These are phyloP conservation scores for Procambarus clarkii DNA, from an alignment of 1,140 invertebrate genomes.

Conservation along the genomic window DNA sequence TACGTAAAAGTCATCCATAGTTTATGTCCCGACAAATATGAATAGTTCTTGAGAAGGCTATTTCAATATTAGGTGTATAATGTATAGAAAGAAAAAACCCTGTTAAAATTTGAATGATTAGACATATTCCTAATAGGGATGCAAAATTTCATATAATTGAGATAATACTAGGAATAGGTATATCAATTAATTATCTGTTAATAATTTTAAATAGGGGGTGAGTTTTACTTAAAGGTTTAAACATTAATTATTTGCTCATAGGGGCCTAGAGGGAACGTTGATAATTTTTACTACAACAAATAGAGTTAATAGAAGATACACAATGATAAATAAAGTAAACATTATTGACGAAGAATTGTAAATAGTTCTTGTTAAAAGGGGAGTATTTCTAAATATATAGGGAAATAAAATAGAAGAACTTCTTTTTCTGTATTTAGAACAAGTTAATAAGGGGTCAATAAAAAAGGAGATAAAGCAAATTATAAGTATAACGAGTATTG, in stretches of 20 bases:
- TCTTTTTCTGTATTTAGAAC: background rate
- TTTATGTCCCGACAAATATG: too few species aligned
- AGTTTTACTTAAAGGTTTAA: background rate
- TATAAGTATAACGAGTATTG: background rate
- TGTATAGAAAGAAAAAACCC: background rate
- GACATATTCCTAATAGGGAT: background rate
- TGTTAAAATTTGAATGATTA: background rate
- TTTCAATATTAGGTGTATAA: too few species aligned
- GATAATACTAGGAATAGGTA: slow-evolving; percentile 1
- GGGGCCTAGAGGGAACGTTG: background rate
- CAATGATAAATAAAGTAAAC: background rate
- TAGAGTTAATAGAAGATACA: background rate
- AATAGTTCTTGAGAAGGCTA: too few species aligned
- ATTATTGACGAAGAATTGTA: too few species aligned
- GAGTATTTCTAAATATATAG: background rate
- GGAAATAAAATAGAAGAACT: background rate
- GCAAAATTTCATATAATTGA: slow-evolving; percentile 18
- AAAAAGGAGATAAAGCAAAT: background rate
- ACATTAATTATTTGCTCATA: background rate
- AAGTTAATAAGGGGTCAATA: background rate
- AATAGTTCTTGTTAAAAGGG: background rate
- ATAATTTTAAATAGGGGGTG: slow-evolving; percentile 30
- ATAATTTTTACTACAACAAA: slow-evolving; percentile 19
- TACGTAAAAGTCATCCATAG: too few species aligned
- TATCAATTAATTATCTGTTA: background rate